These are phyloP conservation scores for Leptogaster cylindrica DNA, from an alignment of 2,888 invertebrate species.

Conservation along the genomic window DNA sequence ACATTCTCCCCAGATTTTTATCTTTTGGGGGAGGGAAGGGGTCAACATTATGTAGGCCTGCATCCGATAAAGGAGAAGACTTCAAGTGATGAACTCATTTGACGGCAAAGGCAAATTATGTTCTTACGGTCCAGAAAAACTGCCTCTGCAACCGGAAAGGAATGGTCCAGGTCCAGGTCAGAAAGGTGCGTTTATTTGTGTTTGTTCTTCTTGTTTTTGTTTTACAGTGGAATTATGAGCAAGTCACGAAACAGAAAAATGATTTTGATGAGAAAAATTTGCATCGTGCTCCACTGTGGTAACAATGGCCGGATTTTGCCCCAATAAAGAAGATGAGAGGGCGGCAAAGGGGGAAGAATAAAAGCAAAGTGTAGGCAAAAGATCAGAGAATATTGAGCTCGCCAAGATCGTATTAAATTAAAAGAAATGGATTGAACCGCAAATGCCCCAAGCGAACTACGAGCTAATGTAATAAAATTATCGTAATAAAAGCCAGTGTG, in stretches of 20 bases:
- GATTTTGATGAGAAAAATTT: constrained; percentile 40
- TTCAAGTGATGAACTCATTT: constrained; percentile 31
- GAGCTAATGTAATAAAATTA: constrained; percentile 40
- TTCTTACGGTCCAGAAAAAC: not conserved
- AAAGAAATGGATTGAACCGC: constrained; percentile 42
- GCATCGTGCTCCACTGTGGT: constrained; percentile 24
- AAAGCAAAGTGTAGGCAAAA: constrained; percentile 18
- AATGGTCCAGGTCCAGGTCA: constrained; percentile 2
- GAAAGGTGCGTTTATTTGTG: constrained; percentile 5
- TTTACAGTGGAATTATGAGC: constrained; percentile 34
- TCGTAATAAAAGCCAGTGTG: constrained; percentile 35
- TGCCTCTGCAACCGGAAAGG: constrained; percentile 26
- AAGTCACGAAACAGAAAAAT: constrained; percentile 39
- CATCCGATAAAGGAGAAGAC: not conserved
- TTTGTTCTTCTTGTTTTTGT: not conserved
- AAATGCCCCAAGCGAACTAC: constrained; percentile 4
- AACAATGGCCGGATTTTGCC: constrained; percentile 9
- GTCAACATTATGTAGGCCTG: not conserved
- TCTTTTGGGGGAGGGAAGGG: constrained; percentile 10
- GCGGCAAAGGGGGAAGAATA: constrained; percentile 2
- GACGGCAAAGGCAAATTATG: constrained; percentile 16
- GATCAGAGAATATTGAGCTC: constrained; percentile 26
- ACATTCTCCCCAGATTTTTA: constrained; percentile 6
- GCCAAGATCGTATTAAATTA: constrained; percentile 39
- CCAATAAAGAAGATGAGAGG: too few relatives aligned